Base-by-base conservation (phyloP, 2,797 vertebrate genomes). In the Urocyon cinereoargenteus region DNA sequence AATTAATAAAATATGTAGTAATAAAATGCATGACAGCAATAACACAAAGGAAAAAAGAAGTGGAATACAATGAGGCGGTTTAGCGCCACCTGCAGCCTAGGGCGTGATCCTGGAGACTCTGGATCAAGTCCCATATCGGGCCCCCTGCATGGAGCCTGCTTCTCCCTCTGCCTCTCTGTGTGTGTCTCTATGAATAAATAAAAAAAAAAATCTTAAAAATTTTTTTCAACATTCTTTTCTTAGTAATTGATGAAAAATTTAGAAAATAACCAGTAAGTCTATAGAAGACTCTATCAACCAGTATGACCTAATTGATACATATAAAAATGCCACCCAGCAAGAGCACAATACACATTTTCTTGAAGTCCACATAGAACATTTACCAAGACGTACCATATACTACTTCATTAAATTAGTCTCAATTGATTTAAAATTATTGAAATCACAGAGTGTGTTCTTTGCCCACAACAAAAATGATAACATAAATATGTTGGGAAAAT, bases 371-470 rank as follows among this genome's bases (percentile, higher is more conserved):
- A 7, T 55, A 40, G 51, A 91, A 64, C 59, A 73, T 31, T 91
- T 34, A 75, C 53, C 72, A 81, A 68, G 24, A 57, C 26, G 59
- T 21, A 88, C 18, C 36, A 59, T 31, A 31, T 53, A 26, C 72
- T 85, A 28, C 22, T 15, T 24, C n/a, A 49, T 72, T 91, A 89
- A 88, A 88, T 91, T 77, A 84, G 72, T 34, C 59, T 34, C 22
- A 82, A 87, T 64, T 40, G 55, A 77, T 68, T 87, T 68, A 36
- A 96, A 81, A 61, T 83, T 81, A 77, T 61, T 94, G 24, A 70
- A 95, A 81, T 82, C 40, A 84, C 2, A 21, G 66, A 94, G 26
- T 90, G 53, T 86, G 31, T 88, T 82, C 28, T 78, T 93, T 93
- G 61, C 9, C 51, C 55, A 89, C 18, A 85, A 86, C 36, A 90